phyloP scores from a whole-genome alignment of 2,113 vertebrate genomes.

The Tympanuchus pallidicinctus region DNA sequence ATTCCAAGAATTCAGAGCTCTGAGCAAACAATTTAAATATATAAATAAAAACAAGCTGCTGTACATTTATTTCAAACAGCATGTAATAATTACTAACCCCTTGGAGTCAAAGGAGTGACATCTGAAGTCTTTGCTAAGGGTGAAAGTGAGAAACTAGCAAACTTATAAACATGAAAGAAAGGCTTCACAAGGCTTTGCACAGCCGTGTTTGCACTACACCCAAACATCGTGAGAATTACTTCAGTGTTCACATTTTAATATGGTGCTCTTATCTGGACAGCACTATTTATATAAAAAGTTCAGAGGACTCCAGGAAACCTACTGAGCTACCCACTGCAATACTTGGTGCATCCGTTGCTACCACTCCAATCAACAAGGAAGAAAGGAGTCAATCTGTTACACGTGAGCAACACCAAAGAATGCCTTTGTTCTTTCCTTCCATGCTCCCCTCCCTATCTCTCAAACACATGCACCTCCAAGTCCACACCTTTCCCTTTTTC shows the following conservation, averaged over 20 bases:
- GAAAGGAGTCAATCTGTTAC: background rate
- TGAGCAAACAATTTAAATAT: background rate
- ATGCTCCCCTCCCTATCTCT: accelerated
- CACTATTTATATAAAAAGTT: background rate
- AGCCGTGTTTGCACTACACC: background rate
- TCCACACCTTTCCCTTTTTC: background rate
- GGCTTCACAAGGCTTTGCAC: background rate
- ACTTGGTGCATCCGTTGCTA: background rate
- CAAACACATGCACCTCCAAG: background rate
- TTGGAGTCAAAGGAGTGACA: background rate
- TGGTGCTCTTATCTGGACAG: background rate
- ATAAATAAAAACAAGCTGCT: background rate
- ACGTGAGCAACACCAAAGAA: background rate
- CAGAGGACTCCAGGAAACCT: background rate
- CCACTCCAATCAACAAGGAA: background rate
- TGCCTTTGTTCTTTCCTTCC: background rate
- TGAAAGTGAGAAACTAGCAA: background rate
- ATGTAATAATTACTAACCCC: background rate
- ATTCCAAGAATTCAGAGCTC: background rate
- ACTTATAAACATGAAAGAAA: background rate
- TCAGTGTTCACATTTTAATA: background rate
- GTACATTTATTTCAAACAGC: background rate
- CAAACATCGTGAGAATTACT: background rate
- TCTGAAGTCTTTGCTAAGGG: background rate
- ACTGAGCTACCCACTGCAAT: background rate